Evolutionary conservation across 1,140 invertebrate genomes (phyloP).

Genomic region (Ceratina japonica): DNA sequence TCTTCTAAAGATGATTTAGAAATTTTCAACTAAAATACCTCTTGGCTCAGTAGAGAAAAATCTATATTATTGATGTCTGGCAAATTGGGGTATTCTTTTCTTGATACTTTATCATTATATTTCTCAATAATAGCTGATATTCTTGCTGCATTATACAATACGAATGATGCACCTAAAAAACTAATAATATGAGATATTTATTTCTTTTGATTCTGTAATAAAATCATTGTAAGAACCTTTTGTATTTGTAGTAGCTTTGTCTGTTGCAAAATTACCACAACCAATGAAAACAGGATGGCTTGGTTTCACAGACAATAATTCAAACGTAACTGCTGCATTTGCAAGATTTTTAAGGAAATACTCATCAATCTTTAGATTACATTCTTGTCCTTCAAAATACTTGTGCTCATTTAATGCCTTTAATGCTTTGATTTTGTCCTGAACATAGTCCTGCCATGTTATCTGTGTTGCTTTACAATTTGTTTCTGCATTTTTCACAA

Average conservation of each 20-base stretch:
- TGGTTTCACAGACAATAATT: constrained; percentile 83
- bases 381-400: constrained; percentile 56
- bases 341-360: constrained; percentile 79
- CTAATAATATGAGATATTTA: constrained; percentile 20
- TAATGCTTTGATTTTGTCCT: constrained; percentile 62
- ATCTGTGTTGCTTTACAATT: constrained; percentile 76
- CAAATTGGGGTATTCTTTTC: constrained; percentile 80
- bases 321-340: constrained; percentile 82
- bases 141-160: constrained; percentile 87
- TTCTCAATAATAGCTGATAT: constrained; percentile 82
- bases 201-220: neutral
- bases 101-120: constrained; percentile 79
- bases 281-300: constrained; percentile 77
- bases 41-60: constrained; percentile 82
- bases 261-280: constrained; percentile 62
- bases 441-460: constrained; percentile 73
- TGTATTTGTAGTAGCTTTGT: constrained; percentile 71
- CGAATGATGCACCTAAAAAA: constrained; percentile 83
- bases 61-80: constrained; percentile 80
- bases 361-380: constrained; percentile 40
- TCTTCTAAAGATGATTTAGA: neutral
- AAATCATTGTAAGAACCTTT: constrained; percentile 58
- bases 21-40: constrained; percentile 77
- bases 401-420: constrained; percentile 76
- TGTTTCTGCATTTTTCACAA: constrained; percentile 77